phyloP scores from a whole-genome alignment of 2,888 invertebrate species.

The Aphidoletes aphidimyza region DNA sequence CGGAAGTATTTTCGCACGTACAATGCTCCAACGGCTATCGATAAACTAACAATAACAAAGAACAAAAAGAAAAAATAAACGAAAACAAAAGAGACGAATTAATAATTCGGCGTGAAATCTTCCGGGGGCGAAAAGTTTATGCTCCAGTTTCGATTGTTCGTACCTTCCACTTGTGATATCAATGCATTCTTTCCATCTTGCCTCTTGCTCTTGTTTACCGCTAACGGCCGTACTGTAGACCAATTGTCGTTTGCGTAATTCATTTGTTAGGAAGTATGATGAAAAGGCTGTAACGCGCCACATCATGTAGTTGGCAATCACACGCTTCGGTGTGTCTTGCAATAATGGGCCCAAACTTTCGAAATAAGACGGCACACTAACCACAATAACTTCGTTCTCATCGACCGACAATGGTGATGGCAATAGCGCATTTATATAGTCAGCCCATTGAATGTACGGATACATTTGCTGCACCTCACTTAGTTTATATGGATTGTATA shows the following conservation, averaged over 20 bases:
- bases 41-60: too few species aligned
- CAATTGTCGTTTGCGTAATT: constrained; percentile 80
- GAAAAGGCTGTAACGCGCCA: constrained; percentile 89
- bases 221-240: constrained; percentile 83
- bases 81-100: not conserved
- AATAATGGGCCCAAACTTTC: constrained; percentile 75
- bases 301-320: constrained; percentile 90
- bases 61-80: not conserved
- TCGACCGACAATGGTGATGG: constrained; percentile 72
- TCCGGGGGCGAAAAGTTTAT: not conserved
- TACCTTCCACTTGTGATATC: constrained; percentile 78
- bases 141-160: not conserved
- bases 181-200: constrained; percentile 92
- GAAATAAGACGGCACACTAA: constrained; percentile 86
- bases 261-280: constrained; percentile 82
- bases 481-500: constrained; percentile 94
- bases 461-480: constrained; percentile 78
- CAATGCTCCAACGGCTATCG: constrained; percentile 82
- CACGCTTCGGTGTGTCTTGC: constrained; percentile 71
- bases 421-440: constrained; percentile 85
- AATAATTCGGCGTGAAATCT: too few species aligned
- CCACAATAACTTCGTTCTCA: constrained; percentile 80
- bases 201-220: constrained; percentile 85
- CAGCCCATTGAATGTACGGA: constrained; percentile 70
- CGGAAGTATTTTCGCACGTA: constrained; percentile 90